Conservation (phyloP, 2,888 invertebrate species). For the Drosophila neonasuta region DNA sequence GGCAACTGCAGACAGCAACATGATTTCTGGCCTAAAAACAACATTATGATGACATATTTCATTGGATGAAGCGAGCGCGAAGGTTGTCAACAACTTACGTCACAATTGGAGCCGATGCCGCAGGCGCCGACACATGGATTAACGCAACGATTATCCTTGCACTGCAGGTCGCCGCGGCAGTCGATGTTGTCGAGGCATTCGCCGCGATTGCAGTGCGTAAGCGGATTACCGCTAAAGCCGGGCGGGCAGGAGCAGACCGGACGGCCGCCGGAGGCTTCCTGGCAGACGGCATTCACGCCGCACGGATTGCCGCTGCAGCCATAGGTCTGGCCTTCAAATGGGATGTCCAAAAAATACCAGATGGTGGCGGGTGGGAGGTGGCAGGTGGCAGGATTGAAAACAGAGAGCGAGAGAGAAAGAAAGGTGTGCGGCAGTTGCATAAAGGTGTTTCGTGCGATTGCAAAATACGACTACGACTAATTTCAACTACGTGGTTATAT, state of each 20-base stretch:
- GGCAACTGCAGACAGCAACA: conserved; percentile 90
- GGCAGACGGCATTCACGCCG: conserved; percentile 87
- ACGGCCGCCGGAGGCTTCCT: conserved; percentile 85
- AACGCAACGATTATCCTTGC: conserved; percentile 89
- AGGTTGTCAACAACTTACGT: conserved; percentile 82
- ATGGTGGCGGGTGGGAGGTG: background rate
- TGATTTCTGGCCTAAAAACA: conserved; percentile 85
- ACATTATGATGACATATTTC: no score
- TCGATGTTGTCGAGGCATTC: conserved; percentile 91
- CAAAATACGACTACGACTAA: conserved; percentile 11
- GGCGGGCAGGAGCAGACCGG: conserved; percentile 91
- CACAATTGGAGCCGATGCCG: conserved; percentile 89
- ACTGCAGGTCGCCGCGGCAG: conserved; percentile 88
- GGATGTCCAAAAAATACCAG: background rate
- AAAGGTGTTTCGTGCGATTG: conserved; percentile 35
- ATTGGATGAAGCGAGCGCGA: background rate
- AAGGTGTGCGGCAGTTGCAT: conserved; percentile 38
- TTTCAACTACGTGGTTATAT: conserved; percentile 15
- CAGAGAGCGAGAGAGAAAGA: background rate
- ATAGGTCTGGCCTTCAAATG: conserved; percentile 58
- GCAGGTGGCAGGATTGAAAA: background rate
- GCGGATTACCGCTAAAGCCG: conserved; percentile 91
- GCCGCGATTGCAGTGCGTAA: conserved; percentile 87
- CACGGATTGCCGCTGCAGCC: conserved; percentile 86
- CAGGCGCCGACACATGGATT: conserved; percentile 91